Percentiles rank a stretch among this genome's conserved stretches.
These are phyloP conservation scores for Prunella himalayana DNA, from an alignment of 2,113 vertebrate species.

Conservation along the genomic window DNA sequence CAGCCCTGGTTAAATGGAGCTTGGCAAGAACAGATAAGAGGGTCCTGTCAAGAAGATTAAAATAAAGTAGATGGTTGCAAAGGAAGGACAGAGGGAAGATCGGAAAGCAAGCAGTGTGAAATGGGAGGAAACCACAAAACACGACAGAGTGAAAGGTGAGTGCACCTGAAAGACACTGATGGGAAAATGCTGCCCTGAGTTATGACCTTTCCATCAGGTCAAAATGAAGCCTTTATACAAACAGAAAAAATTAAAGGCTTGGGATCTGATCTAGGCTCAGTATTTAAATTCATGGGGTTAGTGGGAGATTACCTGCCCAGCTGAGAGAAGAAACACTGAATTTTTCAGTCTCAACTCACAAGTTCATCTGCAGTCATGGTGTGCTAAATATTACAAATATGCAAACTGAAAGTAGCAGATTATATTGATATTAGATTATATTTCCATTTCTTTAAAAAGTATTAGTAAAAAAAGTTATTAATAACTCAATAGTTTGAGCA, in stretches of 20 bases:
- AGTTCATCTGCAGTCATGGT: neutral
- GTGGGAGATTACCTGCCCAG: neutral
- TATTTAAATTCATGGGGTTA: neutral
- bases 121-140: neutral
- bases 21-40: conserved; percentile 29
- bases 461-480: neutral
- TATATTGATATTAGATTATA: neutral
- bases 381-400: neutral
- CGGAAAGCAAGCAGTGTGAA: neutral
- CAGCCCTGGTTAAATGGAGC: neutral
- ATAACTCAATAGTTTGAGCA: neutral
- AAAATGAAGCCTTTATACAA: neutral
- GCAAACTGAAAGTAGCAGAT: neutral
- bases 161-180: neutral
- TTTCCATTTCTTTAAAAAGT: neutral
- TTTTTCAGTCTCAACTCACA: neutral
- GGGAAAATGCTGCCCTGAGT: neutral
- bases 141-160: neutral
- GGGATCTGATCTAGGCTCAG: neutral
- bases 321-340: neutral
- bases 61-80: conserved; percentile 16
- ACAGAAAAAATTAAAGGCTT: neutral
- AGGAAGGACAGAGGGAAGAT: neutral
- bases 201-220: neutral
- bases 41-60: conserved; percentile 40